Evolutionary conservation across 2,113 vertebrate genomes (phyloP).

Genomic region (Rhea pennata): DNA sequence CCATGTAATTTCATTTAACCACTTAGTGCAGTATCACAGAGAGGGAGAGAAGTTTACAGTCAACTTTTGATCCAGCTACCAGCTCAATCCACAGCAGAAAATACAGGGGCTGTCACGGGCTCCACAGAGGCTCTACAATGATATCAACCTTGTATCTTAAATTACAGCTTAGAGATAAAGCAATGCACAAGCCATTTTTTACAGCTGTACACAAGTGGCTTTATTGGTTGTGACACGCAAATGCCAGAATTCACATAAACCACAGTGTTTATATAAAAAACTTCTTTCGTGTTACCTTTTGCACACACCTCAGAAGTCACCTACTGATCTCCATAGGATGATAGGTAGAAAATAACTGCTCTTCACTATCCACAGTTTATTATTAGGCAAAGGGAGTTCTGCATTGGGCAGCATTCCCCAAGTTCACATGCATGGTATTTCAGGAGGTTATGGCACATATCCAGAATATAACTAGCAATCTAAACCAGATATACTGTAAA

Average conservation of each 20-base stretch:
- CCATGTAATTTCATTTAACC: neutral
- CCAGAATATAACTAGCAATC: neutral
- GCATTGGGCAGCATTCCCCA: accelerated
- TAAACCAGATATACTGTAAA: neutral
- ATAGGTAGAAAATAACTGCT: neutral
- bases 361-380: neutral
- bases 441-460: neutral
- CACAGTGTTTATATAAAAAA: neutral
- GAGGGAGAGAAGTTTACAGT: neutral
- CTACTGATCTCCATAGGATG: neutral
- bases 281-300: neutral
- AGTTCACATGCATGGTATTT: neutral
- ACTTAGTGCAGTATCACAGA: neutral
- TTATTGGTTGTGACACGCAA: slow-evolving; percentile 18
- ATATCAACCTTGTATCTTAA: neutral
- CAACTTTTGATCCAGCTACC: neutral
- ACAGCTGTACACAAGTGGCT: neutral
- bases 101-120: neutral
- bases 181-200: neutral
- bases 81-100: neutral
- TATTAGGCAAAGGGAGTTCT: neutral
- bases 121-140: neutral
- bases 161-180: neutral
- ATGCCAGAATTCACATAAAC: slow-evolving; percentile 24
- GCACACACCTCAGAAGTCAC: neutral